Conservation (phyloP, 2,113 vertebrate species). For the Charina bottae region DNA sequence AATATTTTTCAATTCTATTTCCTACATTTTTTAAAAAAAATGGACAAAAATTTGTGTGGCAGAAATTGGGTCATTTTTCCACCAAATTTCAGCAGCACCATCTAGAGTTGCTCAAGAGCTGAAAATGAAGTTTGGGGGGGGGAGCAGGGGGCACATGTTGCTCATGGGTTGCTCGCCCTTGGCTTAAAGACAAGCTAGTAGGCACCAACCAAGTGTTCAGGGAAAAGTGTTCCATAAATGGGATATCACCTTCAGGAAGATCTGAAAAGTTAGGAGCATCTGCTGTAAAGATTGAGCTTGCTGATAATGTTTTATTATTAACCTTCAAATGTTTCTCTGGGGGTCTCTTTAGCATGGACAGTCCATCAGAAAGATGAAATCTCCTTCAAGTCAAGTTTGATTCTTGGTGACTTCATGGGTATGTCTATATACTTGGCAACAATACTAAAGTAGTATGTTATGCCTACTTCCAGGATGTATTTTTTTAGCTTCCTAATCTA, state of each 20-base stretch:
- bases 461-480: background rate
- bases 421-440: background rate
- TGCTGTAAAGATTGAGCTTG: background rate
- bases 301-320: background rate
- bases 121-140: background rate
- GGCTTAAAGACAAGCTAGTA: background rate
- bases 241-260: background rate
- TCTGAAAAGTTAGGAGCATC: background rate
- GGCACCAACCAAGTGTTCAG: background rate
- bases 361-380: background rate
- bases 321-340: background rate
- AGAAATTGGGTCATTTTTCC: background rate
- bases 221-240: background rate
- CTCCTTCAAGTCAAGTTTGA: background rate
- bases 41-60: background rate
- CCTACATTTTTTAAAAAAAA: background rate
- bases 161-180: background rate
- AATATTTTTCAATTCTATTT: background rate
- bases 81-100: background rate
- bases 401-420: background rate
- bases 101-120: background rate
- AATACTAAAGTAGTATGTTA: background rate
- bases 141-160: background rate
- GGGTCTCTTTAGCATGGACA: background rate
- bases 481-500: background rate